Percentiles rank a stretch among this genome's conserved stretches.
Evolutionary conservation across 2,888 invertebrate genomes (phyloP).

Genomic region (Ditula angustiorana): DNA sequence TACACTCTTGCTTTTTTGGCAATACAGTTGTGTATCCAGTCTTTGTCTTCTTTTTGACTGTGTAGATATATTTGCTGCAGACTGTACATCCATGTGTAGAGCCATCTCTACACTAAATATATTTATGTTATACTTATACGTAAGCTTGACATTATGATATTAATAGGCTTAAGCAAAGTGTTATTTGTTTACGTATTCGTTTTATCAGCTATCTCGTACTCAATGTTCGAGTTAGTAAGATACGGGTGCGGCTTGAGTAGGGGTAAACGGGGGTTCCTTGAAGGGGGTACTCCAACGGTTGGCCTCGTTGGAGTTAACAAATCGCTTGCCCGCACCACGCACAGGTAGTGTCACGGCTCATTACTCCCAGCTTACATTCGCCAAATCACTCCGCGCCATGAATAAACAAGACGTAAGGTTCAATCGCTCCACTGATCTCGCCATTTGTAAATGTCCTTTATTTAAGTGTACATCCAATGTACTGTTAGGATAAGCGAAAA

Average conservation of each 20-base stretch:
- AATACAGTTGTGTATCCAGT: too few relatives aligned
- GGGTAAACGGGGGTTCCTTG: slow-evolving; percentile 42
- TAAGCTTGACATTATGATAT: neutral
- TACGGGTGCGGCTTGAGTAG: slow-evolving; percentile 47
- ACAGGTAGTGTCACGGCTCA: slow-evolving; percentile 76
- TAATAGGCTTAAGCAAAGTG: slow-evolving; percentile 53
- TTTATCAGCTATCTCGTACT: slow-evolving; percentile 71
- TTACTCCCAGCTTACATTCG: slow-evolving; percentile 72
- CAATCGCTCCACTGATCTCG: slow-evolving; percentile 42
- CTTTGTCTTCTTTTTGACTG: too few relatives aligned
- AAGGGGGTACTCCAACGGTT: slow-evolving; percentile 53
- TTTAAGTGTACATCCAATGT: slow-evolving; percentile 18
- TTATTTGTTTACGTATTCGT: slow-evolving; percentile 63
- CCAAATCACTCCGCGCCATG: slow-evolving; percentile 69
- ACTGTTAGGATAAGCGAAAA: neutral
- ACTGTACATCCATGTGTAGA: too few relatives aligned
- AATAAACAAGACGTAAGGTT: slow-evolving; percentile 67
- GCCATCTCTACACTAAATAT: too few relatives aligned
- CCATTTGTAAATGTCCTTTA: slow-evolving; percentile 40
- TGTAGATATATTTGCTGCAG: too few relatives aligned
- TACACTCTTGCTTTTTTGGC: too few relatives aligned
- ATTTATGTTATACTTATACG: too few relatives aligned
- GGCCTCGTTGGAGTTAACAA: slow-evolving; percentile 65
- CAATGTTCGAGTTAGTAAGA: slow-evolving; percentile 67
- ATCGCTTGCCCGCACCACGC: slow-evolving; percentile 65